A percentile compares a stretch with the other conserved stretches of the same genome.
phyloP scores from a whole-genome alignment of 2,888 invertebrate genomes.

The Oligia fasciuncula region DNA sequence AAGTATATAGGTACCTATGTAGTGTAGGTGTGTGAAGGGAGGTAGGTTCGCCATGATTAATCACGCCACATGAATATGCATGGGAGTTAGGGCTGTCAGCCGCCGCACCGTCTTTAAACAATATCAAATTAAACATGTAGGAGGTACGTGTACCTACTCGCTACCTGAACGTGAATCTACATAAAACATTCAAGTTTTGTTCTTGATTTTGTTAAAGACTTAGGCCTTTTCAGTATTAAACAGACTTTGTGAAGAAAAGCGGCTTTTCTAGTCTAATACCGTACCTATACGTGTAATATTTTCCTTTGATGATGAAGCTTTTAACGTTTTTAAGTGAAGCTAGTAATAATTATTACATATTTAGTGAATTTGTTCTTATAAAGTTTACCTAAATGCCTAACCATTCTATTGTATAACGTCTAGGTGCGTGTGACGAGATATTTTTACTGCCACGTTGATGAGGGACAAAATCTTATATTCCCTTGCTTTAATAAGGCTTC shows the following conservation, averaged over 20 bases:
- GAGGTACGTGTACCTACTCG: constrained; percentile 59
- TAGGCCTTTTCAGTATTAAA: constrained; percentile 41
- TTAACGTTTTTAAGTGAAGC: neutral
- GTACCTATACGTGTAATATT: constrained; percentile 12
- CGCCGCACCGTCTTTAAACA: constrained; percentile 82
- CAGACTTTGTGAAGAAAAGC: constrained; percentile 24
- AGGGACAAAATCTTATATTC: neutral
- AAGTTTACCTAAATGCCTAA: neutral
- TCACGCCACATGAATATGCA: constrained; percentile 88
- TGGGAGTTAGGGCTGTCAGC: constrained; percentile 85
- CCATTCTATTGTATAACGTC: neutral
- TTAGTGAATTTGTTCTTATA: neutral
- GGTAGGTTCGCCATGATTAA: constrained; percentile 82
- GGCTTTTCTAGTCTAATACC: constrained; percentile 21
- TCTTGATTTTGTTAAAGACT: constrained; percentile 57
- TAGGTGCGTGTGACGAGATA: neutral
- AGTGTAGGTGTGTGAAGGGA: constrained; percentile 71
- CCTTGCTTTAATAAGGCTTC: no score
- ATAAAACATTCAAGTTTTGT: constrained; percentile 60
- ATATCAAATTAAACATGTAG: constrained; percentile 87
- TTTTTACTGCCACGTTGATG: neutral
- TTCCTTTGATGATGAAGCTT: neutral
- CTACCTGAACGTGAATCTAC: constrained; percentile 64
- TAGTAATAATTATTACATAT: neutral
- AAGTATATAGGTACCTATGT: constrained; percentile 62